Evolutionary conservation across 1,140 invertebrate species (phyloP), one percentile per base, ranked within the genome.

Genomic region (Solen grandis): DNA sequence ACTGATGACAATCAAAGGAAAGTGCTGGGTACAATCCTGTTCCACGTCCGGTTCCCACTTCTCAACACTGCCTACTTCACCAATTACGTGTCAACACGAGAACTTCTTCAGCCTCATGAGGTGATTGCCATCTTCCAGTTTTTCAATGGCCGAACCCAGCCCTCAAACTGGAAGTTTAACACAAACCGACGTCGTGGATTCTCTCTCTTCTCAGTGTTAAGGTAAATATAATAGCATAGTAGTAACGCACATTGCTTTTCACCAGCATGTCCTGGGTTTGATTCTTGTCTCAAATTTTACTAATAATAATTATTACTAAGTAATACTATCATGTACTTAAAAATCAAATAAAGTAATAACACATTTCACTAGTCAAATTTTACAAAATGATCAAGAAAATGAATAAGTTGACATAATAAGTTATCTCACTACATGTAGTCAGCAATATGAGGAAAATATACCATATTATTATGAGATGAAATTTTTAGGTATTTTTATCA

Each of bases 81-180:
- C 13, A 79, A 79, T 27, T 33, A 36, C 16, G 29, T 79, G 3
- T 69, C 63, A 5, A 59, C 76, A 59, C 50, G 65, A 33, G 65
- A 79, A 14, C 36, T 79, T 46, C 54, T 79, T 1, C 38, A 57
- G 22, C 22, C 52, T 25, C 31, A 79, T 8, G 76, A 79, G 36
- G 46, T 79, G 13, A 70, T 79, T 4, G 63, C 52, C 25, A 41
- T 79, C 29, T 79, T 55, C 10, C 76, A 79, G 55, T 79, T 59
- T 54, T 79, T 36, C 36, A 69, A 79, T 62, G 76, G 76, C 16
- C 10, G 66, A 59, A 66, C 65, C 16, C 79, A 81, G 52, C 62
- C 59, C 0, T 81, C 70, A 16, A 81, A 74, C 33, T 81, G 69
- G 62, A 66, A 74, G 35, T 74, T 74, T 25, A 65, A 35, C 60